Evolutionary conservation across 2,113 vertebrate species (phyloP).

Genomic region (Turdus rufiventris): DNA sequence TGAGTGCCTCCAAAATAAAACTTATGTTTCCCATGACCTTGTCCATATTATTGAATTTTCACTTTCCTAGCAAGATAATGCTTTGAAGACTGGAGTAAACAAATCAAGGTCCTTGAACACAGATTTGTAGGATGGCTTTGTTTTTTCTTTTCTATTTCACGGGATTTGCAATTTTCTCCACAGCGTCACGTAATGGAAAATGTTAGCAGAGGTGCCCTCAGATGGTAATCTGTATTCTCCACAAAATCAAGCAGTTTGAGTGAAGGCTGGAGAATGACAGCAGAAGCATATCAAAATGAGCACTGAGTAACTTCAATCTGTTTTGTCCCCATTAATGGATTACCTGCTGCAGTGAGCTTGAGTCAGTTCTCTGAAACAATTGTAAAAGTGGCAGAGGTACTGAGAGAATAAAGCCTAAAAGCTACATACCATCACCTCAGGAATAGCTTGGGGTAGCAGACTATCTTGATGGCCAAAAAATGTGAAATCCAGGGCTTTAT

Average conservation of each 20-base stretch:
- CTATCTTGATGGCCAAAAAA: neutral
- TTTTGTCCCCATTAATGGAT: slow-evolving; percentile 17
- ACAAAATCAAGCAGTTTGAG: slow-evolving; percentile 17
- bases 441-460: neutral
- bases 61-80: slow-evolving; percentile 10
- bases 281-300: neutral
- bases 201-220: slow-evolving; percentile 27
- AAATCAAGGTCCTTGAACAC: slow-evolving; percentile 17
- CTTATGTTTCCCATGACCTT: neutral
- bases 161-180: slow-evolving; percentile 9
- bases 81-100: slow-evolving; percentile 15
- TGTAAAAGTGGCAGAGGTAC: neutral
- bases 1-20: slow-evolving; percentile 27
- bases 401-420: neutral
- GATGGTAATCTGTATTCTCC: slow-evolving; percentile 50
- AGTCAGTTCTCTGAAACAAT: neutral
- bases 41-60: slow-evolving; percentile 20
- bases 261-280: neutral
- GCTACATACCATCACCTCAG: neutral
- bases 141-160: neutral
- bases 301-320: neutral
- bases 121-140: neutral
- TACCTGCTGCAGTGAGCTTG: neutral
- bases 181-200: slow-evolving; percentile 41
- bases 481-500: neutral